These are phyloP conservation scores for Hirtodrosophila trivittata DNA, from an alignment of 2,888 invertebrate species.

Conservation along the genomic window DNA sequence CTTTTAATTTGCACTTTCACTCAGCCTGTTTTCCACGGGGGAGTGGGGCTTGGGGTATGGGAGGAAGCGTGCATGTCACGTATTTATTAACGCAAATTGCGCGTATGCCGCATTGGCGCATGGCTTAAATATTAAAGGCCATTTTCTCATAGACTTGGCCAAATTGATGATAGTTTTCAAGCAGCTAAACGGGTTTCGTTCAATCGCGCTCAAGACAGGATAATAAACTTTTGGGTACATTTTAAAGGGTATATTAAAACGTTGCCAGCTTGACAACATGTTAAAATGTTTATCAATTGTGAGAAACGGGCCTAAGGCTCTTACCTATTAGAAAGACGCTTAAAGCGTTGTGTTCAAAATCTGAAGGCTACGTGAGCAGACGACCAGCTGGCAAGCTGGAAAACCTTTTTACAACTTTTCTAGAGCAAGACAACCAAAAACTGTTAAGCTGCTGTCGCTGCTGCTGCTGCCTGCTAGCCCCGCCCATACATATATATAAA, in stretches of 20 bases:
- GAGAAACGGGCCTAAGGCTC: neutral
- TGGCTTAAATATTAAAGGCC: conserved; percentile 60
- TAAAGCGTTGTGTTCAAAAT: conserved; percentile 24
- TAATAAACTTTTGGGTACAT: neutral
- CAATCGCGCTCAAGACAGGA: no score
- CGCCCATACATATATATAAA: conserved; percentile 38
- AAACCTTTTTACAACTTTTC: conserved; percentile 77
- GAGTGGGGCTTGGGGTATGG: neutral
- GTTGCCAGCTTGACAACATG: neutral
- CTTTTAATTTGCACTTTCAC: conserved; percentile 68
- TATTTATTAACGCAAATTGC: conserved; percentile 70
- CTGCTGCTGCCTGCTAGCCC: neutral
- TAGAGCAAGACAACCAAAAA: conserved; percentile 40
- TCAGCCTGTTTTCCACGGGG: neutral
- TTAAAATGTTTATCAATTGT: neutral
- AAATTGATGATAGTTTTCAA: neutral
- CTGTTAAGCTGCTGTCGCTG: conserved; percentile 54
- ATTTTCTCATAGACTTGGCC: neutral
- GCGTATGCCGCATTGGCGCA: conserved; percentile 57
- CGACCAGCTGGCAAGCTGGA: conserved; percentile 59
- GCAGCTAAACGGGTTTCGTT: neutral
- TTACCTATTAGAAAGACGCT: neutral
- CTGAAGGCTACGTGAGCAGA: conserved; percentile 41
- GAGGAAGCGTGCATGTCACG: conserved; percentile 48
- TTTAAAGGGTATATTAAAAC: neutral